Percentiles rank a stretch among this genome's conserved stretches.
Conservation (phyloP, 2,888 invertebrate species). For the Drosophila buzzatii region DNA sequence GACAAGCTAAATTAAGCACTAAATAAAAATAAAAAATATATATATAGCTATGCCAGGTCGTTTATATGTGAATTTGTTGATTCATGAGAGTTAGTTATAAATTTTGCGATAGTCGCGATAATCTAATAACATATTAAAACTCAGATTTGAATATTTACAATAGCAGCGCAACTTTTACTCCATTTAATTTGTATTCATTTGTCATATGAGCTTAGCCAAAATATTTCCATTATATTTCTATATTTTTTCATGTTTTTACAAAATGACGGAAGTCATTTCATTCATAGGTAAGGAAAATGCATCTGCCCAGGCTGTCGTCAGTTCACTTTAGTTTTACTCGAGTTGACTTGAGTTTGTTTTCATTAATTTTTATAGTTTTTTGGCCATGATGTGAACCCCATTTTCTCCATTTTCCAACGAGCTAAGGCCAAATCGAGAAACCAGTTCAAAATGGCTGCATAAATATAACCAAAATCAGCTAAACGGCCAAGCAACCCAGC, state of each 20-base stretch:
- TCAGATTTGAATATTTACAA: too few species aligned
- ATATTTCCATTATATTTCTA: too few species aligned
- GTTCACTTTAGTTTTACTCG: constrained; percentile 10
- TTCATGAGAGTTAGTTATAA: too few species aligned
- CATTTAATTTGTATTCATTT: neutral
- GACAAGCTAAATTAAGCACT: too few species aligned
- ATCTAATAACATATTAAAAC: too few species aligned
- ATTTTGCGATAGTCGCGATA: too few species aligned
- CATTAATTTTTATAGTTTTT: constrained; percentile 32
- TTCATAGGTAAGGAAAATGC: constrained; percentile 2
- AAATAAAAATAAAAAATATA: too few species aligned
- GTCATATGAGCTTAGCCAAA: neutral
- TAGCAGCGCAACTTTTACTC: neutral
- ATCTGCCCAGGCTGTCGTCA: too few species aligned
- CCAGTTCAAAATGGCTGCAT: constrained; percentile 42
- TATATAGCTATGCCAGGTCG: too few species aligned
- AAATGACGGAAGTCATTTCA: constrained; percentile 19
- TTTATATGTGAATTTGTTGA: too few species aligned
- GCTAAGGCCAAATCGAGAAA: constrained; percentile 33
- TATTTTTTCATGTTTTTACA: neutral
- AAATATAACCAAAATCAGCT: constrained; percentile 33
- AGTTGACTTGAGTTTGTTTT: constrained; percentile 11
- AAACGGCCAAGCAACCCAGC: constrained; percentile 14
- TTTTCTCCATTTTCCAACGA: constrained; percentile 23
- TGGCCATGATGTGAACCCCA: constrained; percentile 29